Evolutionary conservation across 1,140 invertebrate species (phyloP).

Genomic region (Calephelis virginiensis): DNA sequence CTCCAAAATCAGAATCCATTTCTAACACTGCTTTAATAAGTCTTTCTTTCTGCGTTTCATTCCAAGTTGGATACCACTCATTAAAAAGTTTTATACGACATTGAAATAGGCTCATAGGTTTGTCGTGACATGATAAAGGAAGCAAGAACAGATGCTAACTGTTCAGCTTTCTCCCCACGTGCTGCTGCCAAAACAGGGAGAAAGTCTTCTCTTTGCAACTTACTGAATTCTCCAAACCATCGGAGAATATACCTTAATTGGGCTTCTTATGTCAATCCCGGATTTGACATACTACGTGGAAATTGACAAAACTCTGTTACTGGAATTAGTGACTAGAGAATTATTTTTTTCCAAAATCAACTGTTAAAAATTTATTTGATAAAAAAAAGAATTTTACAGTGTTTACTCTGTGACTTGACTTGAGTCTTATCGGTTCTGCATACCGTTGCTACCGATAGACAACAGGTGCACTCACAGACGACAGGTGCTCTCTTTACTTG

Average conservation of each 20-base stretch:
- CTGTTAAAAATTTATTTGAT: too few relatives aligned
- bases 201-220: constrained; percentile 91
- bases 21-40: constrained; percentile 84
- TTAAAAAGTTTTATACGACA: constrained; percentile 91
- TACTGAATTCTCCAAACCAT: constrained; percentile 94
- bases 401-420: too few relatives aligned
- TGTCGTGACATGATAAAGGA: constrained; percentile 83
- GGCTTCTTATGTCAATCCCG: constrained; percentile 80
- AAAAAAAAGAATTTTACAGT: too few relatives aligned
- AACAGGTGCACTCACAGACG: too few relatives aligned
- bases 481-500: too few relatives aligned
- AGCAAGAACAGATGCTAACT: constrained; percentile 85
- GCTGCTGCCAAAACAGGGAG: constrained; percentile 84
- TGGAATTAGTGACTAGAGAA: too few relatives aligned
- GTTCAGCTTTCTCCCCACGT: constrained; percentile 83
- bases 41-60: constrained; percentile 84
- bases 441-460: too few relatives aligned
- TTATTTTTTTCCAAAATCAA: too few relatives aligned
- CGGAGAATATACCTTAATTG: constrained; percentile 88
- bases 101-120: constrained; percentile 91
- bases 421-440: too few relatives aligned
- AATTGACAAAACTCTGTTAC: constrained; percentile 38
- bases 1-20: constrained; percentile 84
- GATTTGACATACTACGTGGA: constrained; percentile 60
- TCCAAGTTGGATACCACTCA: constrained; percentile 92